Evolutionary conservation across 2,797 vertebrate genomes (phyloP).

Genomic region (Basileuterus tristriatus): DNA sequence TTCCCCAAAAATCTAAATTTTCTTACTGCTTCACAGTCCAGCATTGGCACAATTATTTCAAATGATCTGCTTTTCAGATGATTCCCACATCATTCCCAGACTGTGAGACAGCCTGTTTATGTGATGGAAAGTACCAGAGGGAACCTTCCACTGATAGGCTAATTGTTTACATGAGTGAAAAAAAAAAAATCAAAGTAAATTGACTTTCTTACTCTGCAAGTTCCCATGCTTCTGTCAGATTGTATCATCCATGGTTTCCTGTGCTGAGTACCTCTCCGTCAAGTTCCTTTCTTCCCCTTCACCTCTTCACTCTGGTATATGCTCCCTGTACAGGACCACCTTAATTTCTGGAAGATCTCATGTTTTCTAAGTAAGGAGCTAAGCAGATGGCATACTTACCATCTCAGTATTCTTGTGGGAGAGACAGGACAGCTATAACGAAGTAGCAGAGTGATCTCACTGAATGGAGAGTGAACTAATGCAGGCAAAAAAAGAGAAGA

Average conservation of each 20-base stretch:
- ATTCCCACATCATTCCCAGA: constrained; percentile 69
- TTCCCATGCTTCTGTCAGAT: not conserved
- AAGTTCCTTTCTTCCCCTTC: not conserved
- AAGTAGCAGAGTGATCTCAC: not conserved
- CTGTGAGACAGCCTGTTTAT: constrained; percentile 66
- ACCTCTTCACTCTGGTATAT: not conserved
- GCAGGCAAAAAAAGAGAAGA: not conserved
- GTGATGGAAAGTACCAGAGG: constrained; percentile 52
- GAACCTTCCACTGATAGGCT: constrained; percentile 19
- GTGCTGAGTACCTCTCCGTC: not conserved
- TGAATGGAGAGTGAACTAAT: not conserved
- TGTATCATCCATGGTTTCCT: not conserved
- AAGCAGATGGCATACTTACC: not conserved
- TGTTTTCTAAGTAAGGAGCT: not conserved
- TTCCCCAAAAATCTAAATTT: constrained; percentile 12
- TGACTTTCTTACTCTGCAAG: not conserved
- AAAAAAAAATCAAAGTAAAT: not conserved
- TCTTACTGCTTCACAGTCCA: constrained; percentile 40
- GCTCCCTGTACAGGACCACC: not conserved
- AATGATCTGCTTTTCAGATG: constrained; percentile 63
- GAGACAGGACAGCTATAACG: not conserved
- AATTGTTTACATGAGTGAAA: constrained; percentile 36
- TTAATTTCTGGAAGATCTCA: not conserved
- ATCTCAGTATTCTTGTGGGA: not conserved
- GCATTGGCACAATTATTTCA: constrained; percentile 51